These are phyloP conservation scores for Apomyelois bistriatella DNA, from an alignment of 2,888 invertebrate species.

Conservation along the genomic window DNA sequence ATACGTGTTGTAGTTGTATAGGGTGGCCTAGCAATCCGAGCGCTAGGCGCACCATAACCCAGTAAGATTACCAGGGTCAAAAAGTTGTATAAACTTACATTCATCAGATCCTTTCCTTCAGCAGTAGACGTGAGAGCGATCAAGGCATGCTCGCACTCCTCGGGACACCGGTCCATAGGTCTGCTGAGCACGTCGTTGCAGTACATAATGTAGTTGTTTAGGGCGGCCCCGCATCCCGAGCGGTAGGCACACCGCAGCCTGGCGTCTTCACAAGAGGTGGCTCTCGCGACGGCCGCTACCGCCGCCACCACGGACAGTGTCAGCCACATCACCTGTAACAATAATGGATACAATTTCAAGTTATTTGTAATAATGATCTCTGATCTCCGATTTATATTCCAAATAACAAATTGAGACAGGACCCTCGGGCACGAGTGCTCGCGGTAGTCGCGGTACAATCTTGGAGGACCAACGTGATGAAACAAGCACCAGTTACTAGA, in stretches of 20 bases:
- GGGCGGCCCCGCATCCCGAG: conserved; percentile 87
- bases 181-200: conserved; percentile 85
- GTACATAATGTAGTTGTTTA: conserved; percentile 86
- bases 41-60: no score
- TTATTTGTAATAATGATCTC: no score
- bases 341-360: neutral
- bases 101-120: conserved; percentile 88
- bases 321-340: conserved; percentile 66
- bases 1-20: no score
- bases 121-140: conserved; percentile 89
- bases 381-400: no score
- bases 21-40: no score
- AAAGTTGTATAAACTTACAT: no score
- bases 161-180: conserved; percentile 81
- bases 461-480: no score
- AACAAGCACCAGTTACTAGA: no score
- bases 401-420: no score
- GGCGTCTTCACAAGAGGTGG: conserved; percentile 82
- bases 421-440: no score
- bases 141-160: conserved; percentile 86
- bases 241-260: conserved; percentile 87
- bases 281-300: conserved; percentile 46
- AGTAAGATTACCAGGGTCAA: no score
- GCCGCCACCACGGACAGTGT: conserved; percentile 47
- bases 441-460: no score